A percentile compares a stretch with the other conserved stretches of the same genome.
phyloP scores from a whole-genome alignment of 1,140 invertebrate genomes.

The Drosophila biarmipes region DNA sequence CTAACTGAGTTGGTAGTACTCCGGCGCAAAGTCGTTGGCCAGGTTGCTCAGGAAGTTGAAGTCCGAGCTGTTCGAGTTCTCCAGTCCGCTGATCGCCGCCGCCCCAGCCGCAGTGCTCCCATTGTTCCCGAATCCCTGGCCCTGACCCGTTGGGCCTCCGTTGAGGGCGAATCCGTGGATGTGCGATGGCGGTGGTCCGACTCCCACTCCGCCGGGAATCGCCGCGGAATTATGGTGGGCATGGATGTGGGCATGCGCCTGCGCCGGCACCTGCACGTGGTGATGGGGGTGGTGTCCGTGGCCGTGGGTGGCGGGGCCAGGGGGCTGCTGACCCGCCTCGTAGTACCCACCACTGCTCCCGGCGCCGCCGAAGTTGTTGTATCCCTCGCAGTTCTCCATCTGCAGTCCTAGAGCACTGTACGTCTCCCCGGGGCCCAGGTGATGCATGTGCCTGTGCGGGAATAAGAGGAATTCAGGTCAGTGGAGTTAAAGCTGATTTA shows the following conservation, averaged over 20 bases:
- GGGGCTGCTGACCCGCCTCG: slow-evolving; percentile 62
- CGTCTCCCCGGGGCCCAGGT: slow-evolving; percentile 69
- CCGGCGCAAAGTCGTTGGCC: slow-evolving; percentile 95
- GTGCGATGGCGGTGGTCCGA: slow-evolving; percentile 47
- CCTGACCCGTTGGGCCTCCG: slow-evolving; percentile 50
- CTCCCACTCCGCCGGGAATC: slow-evolving; percentile 37
- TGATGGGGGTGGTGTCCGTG: slow-evolving; percentile 44
- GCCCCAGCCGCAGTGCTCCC: slow-evolving; percentile 26
- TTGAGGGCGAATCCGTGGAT: slow-evolving; percentile 63
- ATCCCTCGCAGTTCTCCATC: slow-evolving; percentile 83
- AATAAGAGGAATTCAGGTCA: neutral
- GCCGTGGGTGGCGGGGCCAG: slow-evolving; percentile 47
- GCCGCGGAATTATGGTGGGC: slow-evolving; percentile 83
- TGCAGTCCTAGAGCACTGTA: slow-evolving; percentile 80
- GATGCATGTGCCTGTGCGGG: slow-evolving; percentile 63
- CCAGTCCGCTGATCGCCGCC: slow-evolving; percentile 83
- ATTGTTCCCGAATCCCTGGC: slow-evolving; percentile 59
- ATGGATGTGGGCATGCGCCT: slow-evolving; percentile 85
- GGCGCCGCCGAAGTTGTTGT: slow-evolving; percentile 67
- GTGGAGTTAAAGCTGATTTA: too few relatives aligned
- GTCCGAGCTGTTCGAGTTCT: slow-evolving; percentile 95
- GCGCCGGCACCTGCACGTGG: slow-evolving; percentile 45
- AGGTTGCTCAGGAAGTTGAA: slow-evolving; percentile 96
- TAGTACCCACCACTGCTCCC: slow-evolving; percentile 47
- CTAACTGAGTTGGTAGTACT: slow-evolving; percentile 89